phyloP scores from a whole-genome alignment of 2,113 vertebrate genomes.

The Fregetta grallaria region DNA sequence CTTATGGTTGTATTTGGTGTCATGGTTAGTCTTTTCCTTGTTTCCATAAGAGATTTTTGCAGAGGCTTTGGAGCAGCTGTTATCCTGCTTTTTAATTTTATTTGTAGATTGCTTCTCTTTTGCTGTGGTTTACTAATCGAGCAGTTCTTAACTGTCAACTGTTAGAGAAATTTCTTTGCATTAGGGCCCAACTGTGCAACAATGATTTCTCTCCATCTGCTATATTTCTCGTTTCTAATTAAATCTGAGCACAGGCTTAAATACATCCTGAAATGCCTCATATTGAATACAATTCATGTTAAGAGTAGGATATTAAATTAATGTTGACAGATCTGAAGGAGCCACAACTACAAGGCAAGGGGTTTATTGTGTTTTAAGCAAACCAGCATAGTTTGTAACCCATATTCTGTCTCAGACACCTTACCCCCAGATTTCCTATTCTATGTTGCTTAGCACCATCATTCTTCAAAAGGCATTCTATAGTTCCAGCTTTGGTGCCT shows the following conservation, averaged over 20 bases:
- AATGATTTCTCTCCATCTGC: slow-evolving; percentile 26
- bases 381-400: background rate
- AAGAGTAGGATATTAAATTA: slow-evolving; percentile 33
- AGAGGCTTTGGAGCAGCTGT: background rate
- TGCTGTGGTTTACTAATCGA: slow-evolving; percentile 2
- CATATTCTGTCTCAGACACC: background rate
- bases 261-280: slow-evolving; percentile 35
- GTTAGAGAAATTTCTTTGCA: slow-evolving; percentile 33
- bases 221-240: slow-evolving; percentile 42
- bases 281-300: slow-evolving; percentile 20
- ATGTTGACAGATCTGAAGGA: slow-evolving; percentile 16
- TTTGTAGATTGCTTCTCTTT: background rate
- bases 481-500: background rate
- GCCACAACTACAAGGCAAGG: background rate
- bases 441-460: background rate
- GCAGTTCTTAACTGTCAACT: slow-evolving; percentile 34
- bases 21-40: background rate
- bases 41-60: background rate
- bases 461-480: background rate
- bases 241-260: slow-evolving; percentile 35
- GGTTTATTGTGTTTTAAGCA: slow-evolving; percentile 13
- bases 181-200: slow-evolving; percentile 26
- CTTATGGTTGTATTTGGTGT: background rate
- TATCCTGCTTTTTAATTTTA: slow-evolving; percentile 16
- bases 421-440: background rate